Percentiles rank a stretch among this genome's conserved stretches.
phyloP scores from a whole-genome alignment of 2,888 invertebrate species.

The Eledona agricola region DNA sequence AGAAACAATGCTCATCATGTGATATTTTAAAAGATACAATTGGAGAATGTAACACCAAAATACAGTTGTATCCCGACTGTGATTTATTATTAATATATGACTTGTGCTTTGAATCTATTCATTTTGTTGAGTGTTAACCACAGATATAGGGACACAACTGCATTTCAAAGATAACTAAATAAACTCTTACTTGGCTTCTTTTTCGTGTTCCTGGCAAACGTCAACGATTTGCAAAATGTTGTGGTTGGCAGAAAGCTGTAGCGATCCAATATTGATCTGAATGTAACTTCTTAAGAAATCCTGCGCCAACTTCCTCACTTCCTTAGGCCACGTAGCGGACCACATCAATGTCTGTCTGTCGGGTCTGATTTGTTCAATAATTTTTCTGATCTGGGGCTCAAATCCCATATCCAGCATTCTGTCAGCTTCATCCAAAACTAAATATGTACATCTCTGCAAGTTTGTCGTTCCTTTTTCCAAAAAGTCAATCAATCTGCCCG shows the following conservation, averaged over 20 bases:
- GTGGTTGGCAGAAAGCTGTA: conserved; percentile 88
- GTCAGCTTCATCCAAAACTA: conserved; percentile 94
- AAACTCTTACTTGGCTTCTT: conserved; percentile 66
- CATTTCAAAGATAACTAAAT: conserved; percentile 14
- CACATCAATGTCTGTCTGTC: conserved; percentile 98
- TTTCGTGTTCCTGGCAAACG: conserved; percentile 87
- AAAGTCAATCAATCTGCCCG: conserved; percentile 85
- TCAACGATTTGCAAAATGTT: conserved; percentile 90
- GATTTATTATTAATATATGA: too few species aligned
- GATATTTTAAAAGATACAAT: conserved; percentile 11
- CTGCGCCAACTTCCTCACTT: conserved; percentile 89
- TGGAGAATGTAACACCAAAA: too few species aligned
- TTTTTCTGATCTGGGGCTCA: conserved; percentile 94
- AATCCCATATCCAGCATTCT: conserved; percentile 99
- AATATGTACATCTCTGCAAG: conserved; percentile 81
- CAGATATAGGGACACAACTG: conserved; percentile 45
- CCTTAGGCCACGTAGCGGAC: conserved; percentile 99
- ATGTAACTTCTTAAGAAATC: conserved; percentile 91
- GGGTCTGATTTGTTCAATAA: conserved; percentile 91
- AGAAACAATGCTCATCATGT: conserved; percentile 42
- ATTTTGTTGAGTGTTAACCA: too few species aligned
- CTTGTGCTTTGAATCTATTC: too few species aligned
- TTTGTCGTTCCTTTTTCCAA: conserved; percentile 78
- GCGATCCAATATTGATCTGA: conserved; percentile 91
- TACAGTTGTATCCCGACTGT: too few species aligned